Percentiles rank a stretch among this genome's conserved stretches.
Evolutionary conservation across 2,888 invertebrate genomes (phyloP).

Genomic region (Zeuzera pyrina): DNA sequence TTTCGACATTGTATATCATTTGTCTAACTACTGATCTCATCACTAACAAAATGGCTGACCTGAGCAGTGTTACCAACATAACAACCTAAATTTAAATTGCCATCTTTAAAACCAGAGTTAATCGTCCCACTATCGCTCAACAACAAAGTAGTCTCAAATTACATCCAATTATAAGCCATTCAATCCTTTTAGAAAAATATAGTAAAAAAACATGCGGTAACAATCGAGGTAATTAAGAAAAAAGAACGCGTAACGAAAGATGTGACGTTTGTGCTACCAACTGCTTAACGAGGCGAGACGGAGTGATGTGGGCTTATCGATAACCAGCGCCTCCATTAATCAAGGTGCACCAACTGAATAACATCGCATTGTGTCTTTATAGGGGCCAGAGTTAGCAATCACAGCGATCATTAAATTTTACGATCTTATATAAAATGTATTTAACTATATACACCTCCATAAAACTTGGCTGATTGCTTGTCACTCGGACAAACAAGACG

Average conservation of each 20-base stretch:
- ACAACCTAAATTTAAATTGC: slow-evolving; percentile 46
- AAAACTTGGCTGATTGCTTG: too few relatives aligned
- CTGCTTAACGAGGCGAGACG: slow-evolving; percentile 40
- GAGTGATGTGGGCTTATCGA: slow-evolving; percentile 41
- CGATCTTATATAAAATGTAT: background rate
- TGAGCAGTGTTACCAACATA: slow-evolving; percentile 36
- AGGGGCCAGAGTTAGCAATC: slow-evolving; percentile 15
- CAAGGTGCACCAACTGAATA: slow-evolving; percentile 4
- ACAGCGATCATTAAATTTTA: slow-evolving; percentile 14
- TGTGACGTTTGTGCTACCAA: slow-evolving; percentile 59
- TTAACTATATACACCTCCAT: too few relatives aligned
- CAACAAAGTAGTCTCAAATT: slow-evolving; percentile 67
- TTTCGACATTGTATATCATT: slow-evolving; percentile 49
- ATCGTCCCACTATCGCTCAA: slow-evolving; percentile 45
- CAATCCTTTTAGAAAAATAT: slow-evolving; percentile 60
- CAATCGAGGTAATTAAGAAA: slow-evolving; percentile 66
- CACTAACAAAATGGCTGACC: slow-evolving; percentile 47
- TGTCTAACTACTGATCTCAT: slow-evolving; percentile 46
- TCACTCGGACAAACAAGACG: too few relatives aligned
- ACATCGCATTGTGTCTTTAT: slow-evolving; percentile 7
- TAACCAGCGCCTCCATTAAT: slow-evolving; percentile 11
- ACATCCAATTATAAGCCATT: slow-evolving; percentile 71
- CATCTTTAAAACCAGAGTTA: slow-evolving; percentile 49
- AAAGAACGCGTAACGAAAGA: slow-evolving; percentile 59
- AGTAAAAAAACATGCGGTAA: slow-evolving; percentile 47